Evolutionary conservation across 2,797 vertebrate genomes (phyloP), one percentile per base, ranked within the genome.

Genomic region (Squalus acanthias): DNA sequence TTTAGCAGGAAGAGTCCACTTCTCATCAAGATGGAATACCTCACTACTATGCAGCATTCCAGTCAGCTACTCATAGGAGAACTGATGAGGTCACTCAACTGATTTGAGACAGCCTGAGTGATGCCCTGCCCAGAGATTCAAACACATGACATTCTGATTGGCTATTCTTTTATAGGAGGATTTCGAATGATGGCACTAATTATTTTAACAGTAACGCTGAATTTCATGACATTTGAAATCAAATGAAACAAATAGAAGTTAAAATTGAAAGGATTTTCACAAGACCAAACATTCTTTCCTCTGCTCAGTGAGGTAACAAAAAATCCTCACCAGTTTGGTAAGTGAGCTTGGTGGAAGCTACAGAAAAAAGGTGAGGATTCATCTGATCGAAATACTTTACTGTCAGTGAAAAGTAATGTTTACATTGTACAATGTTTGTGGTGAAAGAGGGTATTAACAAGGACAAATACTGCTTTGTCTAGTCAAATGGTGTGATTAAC

Each of bases 191-290:
- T 60, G 87, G 13, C 39, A 46, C 15, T 39, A 33, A 89, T 89
- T 53, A 60, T 60, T 89, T 60, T 89, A 89, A 60, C 26, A 26
- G 53, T 29, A 29, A 60, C 57, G 26, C 87, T 60, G 26, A 89
- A 89, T 89, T 89, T 89, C 53, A 89, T 26, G 53, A 89, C 2
- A 60, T 89, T 89, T 82, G n/a, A 89, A 89, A 89, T 60, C 87
- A 53, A 60, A 33, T 60, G 13, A 89, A 89, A 53, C 24, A 53
- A 57, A 53, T 8, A 39, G 79, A 89, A 60, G 87, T 53, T 72
- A 72, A 72, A 72, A 29, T 72, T 13, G 15, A 22, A 72, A 26
- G 26, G 22, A 29, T 72, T 72, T 29, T 72, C 70, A 72, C 70
- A 72, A 72, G 22, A 72, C 26, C 22, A 29, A 26, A 24, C 1